phyloP scores from a whole-genome alignment of 2,113 vertebrate species.

The Bothrops jararaca region DNA sequence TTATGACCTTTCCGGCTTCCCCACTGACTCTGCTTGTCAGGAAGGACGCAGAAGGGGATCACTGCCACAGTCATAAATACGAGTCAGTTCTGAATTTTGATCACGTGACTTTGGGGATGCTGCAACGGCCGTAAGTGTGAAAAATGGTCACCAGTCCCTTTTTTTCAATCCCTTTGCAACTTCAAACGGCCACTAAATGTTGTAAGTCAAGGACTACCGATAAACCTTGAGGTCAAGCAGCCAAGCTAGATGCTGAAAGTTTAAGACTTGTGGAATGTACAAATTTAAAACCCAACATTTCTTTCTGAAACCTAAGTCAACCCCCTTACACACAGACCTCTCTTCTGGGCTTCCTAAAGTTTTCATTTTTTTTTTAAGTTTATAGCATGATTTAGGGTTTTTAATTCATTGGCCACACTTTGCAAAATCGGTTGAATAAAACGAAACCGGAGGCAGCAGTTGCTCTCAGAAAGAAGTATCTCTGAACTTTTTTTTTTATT shows the following conservation, averaged over 20 bases:
- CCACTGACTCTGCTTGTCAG: background rate
- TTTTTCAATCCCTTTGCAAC: background rate
- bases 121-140: background rate
- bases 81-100: background rate
- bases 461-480: background rate
- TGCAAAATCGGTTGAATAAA: background rate
- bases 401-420: background rate
- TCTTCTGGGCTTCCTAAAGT: background rate
- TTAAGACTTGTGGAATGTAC: background rate
- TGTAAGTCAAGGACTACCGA: background rate
- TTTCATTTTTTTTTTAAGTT: background rate
- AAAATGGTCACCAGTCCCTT: background rate
- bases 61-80: background rate
- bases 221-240: background rate
- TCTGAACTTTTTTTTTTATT: background rate
- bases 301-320: background rate
- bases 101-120: background rate
- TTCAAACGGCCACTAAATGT: background rate
- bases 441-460: fast-evolving
- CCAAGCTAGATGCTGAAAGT: background rate
- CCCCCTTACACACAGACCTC: background rate
- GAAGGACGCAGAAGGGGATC: background rate
- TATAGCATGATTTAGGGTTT: background rate
- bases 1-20: background rate
- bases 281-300: background rate